A percentile compares a stretch with the other conserved stretches of the same genome.
These are phyloP conservation scores for Steinernema feltiae DNA, from an alignment of 1,140 invertebrate genomes.

Conservation along the genomic window DNA sequence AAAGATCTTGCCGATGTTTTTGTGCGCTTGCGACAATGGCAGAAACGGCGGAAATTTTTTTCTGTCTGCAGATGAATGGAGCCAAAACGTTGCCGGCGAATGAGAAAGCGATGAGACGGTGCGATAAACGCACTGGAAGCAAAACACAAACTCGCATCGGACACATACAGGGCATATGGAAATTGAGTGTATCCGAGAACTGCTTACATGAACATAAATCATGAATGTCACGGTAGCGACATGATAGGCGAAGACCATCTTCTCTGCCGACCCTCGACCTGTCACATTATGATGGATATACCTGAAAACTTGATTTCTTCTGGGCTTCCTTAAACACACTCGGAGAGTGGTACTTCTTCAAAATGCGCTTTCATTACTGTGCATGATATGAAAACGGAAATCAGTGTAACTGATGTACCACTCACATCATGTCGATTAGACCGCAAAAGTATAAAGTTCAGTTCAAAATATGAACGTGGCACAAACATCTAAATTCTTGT, in stretches of 20 bases:
- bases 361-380: background rate
- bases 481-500: too few species aligned
- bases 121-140: background rate
- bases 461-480: too few species aligned
- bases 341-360: background rate
- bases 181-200: background rate
- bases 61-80: background rate
- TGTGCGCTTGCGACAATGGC: background rate
- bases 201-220: background rate
- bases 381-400: too few species aligned
- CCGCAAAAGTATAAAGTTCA: too few species aligned
- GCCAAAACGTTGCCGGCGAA: background rate
- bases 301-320: background rate
- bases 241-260: background rate
- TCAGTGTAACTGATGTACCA: too few species aligned
- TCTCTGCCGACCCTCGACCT: background rate
- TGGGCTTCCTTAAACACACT: background rate
- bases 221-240: background rate
- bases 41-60: slow-evolving; percentile 3
- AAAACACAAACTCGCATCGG: background rate
- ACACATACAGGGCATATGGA: background rate
- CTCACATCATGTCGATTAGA: too few species aligned
- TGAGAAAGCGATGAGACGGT: background rate
- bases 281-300: background rate
- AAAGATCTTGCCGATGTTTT: background rate